phyloP scores from a whole-genome alignment of 2,888 invertebrate species.

The Spilarctia lutea region DNA sequence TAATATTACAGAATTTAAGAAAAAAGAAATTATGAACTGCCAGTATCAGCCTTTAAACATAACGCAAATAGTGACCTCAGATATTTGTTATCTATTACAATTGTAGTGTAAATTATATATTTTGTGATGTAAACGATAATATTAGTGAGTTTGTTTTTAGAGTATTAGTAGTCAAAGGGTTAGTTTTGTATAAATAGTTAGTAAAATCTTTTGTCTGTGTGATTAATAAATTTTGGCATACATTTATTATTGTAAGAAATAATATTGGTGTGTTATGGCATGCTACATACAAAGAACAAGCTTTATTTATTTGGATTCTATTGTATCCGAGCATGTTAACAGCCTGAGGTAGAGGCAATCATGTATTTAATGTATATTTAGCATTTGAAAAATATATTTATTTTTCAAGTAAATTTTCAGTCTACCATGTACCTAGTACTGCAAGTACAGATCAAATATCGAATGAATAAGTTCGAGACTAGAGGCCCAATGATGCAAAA shows the following conservation, averaged over 20 bases:
- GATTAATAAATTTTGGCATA: slow-evolving; percentile 34
- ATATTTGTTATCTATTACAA: slow-evolving; percentile 46
- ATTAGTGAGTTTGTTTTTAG: slow-evolving; percentile 35
- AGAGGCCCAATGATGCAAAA: too few species aligned
- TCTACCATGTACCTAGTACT: neutral
- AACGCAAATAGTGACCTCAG: slow-evolving; percentile 51
- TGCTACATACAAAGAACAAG: slow-evolving; percentile 14
- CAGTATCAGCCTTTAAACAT: slow-evolving; percentile 61
- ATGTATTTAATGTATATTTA: neutral
- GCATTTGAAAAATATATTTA: neutral
- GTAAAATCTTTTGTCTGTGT: slow-evolving; percentile 37
- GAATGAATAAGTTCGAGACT: neutral
- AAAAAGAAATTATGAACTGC: slow-evolving; percentile 58
- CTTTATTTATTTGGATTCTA: neutral
- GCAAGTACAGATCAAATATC: neutral
- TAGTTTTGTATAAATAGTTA: slow-evolving; percentile 33
- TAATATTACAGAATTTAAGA: slow-evolving; percentile 33
- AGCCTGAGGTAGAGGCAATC: neutral
- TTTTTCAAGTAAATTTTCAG: neutral
- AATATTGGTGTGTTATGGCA: slow-evolving; percentile 9
- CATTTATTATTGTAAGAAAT: slow-evolving; percentile 20
- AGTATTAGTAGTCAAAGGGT: slow-evolving; percentile 21
- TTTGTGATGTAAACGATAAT: slow-evolving; percentile 42
- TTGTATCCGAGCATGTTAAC: neutral
- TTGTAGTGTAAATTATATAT: slow-evolving; percentile 49